Conservation (phyloP, 2,888 invertebrate species). For the Helleia helle region DNA sequence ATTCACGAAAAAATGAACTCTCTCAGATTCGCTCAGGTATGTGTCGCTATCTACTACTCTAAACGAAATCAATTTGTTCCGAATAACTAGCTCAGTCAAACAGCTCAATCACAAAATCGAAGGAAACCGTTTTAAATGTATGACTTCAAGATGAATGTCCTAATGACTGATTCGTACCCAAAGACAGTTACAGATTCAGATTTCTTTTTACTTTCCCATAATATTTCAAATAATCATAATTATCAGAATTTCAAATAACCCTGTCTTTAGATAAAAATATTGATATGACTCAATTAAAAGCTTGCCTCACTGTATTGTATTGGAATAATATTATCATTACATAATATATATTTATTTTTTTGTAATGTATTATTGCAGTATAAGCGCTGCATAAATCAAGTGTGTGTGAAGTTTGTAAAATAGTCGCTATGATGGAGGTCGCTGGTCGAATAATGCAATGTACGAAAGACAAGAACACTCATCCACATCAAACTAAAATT, state of each 20-base stretch:
- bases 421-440: constrained; percentile 54
- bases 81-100: constrained; percentile 19
- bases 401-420: constrained; percentile 36
- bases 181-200: constrained; percentile 16
- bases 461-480: constrained; percentile 34
- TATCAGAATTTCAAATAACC: neutral
- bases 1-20: constrained; percentile 55
- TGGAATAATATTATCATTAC: constrained; percentile 2
- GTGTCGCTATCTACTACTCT: constrained; percentile 35
- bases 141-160: constrained; percentile 25
- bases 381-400: constrained; percentile 23
- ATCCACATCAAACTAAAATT: constrained; percentile 25
- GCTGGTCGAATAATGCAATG: constrained; percentile 40
- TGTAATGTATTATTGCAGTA: constrained; percentile 14
- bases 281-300: constrained; percentile 31
- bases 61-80: constrained; percentile 22
- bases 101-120: constrained; percentile 11
- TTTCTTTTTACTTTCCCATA: neutral
- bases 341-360: neutral
- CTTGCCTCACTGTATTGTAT: constrained; percentile 44
- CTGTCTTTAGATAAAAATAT: constrained; percentile 18
- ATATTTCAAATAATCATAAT: too few species aligned
- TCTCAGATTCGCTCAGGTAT: constrained; percentile 67
- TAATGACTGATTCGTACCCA: constrained; percentile 16
- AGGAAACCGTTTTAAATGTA: constrained; percentile 12